Percentiles rank a stretch among this genome's conserved stretches.
phyloP scores from a whole-genome alignment of 2,113 vertebrate species.

The Pelobates fuscus region DNA sequence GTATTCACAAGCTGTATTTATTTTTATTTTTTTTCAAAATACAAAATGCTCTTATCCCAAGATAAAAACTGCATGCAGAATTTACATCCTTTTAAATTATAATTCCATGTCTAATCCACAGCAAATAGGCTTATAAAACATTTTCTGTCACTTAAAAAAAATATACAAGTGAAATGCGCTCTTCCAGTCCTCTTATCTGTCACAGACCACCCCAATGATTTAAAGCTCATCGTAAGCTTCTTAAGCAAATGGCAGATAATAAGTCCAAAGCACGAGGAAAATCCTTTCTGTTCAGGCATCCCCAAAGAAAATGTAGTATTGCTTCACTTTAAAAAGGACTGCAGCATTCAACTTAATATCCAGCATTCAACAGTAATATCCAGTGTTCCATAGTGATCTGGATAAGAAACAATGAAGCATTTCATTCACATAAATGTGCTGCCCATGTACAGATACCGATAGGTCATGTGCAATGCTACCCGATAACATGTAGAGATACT shows the following conservation, averaged over 20 bases:
- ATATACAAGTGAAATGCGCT: background rate
- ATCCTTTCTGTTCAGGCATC: background rate
- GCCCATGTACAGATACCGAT: too few species aligned
- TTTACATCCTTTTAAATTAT: conserved; percentile 13
- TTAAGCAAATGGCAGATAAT: conserved; percentile 13
- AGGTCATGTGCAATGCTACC: too few species aligned
- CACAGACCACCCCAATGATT: conserved; percentile 38
- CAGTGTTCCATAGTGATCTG: too few species aligned
- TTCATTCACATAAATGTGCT: too few species aligned
- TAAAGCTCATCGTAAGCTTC: conserved; percentile 30
- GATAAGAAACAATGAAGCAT: too few species aligned
- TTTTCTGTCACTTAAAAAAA: background rate
- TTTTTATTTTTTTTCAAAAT: too few species aligned
- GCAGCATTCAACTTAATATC: too few species aligned
- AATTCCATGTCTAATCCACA: conserved; percentile 23
- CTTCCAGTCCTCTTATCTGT: conserved; percentile 28
- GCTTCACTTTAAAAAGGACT: too few species aligned
- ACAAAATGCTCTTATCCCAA: conserved; percentile 7
- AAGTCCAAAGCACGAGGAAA: conserved; percentile 3
- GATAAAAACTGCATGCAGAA: conserved; percentile 8
- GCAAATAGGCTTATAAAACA: conserved; percentile 3
- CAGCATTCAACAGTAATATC: too few species aligned
- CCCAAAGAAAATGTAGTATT: background rate
- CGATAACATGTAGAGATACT: too few species aligned
- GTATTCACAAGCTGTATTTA: background rate